Base-by-base conservation (phyloP, 2,888 invertebrate species). In the Spicauda simplicius region DNA sequence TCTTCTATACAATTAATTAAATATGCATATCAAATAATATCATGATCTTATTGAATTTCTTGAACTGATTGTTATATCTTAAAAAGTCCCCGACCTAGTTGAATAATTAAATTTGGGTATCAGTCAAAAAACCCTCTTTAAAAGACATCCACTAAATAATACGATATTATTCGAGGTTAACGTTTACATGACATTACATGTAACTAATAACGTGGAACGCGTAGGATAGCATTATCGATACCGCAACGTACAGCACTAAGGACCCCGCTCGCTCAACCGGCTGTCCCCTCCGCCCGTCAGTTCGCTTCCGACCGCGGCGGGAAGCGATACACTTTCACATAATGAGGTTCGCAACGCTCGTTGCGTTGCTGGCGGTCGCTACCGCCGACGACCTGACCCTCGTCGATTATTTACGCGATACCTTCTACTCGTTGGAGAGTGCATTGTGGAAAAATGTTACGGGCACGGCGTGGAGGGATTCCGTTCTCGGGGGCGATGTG, bases 361-460 rank as follows among this genome's bases (percentile, higher is more conserved):
- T 79, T 71, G 78, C 82, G 79, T 75, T 83, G 74, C 69, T 80
- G 52, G 73, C 77, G 64, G 69, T 75, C 70, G 77, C 76, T 60
- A 65, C 65, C 69, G 87, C 87, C 56, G 80, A 77, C 65, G 88
- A 90, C 71, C 77, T 85, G 18, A 82, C 93, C 8, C 79, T 85
- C 58, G 92, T 96, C n/a, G 96, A 96, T 81, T 80, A 92, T 64
- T 80, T 95, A 69, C 94, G 96, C 37, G 86, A 90, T 16, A 91
- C 94, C 61, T 94, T 96, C 76, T 85, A 95, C 53, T 81, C 86
- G 18, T 75, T 96, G 62, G 96, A 96, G 80, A 84, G 88, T 53
- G 83, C 90, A n/a, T 78, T 95, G 69, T 92, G 93, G 87, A 82
- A 76, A 57, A 91, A 93, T 71, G 86, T 94, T 2, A 83, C 88